These are phyloP conservation scores for Trachemys scripta DNA, from an alignment of 2,113 vertebrate genomes.

Conservation along the genomic window DNA sequence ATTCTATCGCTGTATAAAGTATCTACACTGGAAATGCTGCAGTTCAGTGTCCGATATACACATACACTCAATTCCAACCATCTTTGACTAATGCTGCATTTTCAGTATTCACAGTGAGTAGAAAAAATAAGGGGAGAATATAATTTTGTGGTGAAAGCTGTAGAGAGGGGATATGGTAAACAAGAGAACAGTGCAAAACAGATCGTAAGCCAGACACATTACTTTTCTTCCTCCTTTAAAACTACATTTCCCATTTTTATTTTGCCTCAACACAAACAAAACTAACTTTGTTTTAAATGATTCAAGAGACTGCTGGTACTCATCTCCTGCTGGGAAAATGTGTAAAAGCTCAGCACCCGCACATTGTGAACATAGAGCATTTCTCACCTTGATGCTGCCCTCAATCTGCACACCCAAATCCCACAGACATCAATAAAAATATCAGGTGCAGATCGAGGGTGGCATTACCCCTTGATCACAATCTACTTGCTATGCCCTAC, in stretches of 20 bases:
- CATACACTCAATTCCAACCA: background rate
- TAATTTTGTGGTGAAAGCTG: background rate
- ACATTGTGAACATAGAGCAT: background rate
- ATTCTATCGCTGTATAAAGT: background rate
- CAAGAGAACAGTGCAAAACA: background rate
- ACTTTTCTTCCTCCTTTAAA: background rate
- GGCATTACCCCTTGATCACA: background rate
- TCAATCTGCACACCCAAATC: background rate
- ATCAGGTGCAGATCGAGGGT: background rate
- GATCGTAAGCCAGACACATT: background rate
- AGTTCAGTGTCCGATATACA: background rate
- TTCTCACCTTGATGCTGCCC: background rate
- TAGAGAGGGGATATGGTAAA: background rate
- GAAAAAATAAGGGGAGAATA: background rate
- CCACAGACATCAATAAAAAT: background rate
- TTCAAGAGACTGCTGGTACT: accelerated
- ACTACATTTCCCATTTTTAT: background rate
- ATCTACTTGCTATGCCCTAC: background rate
- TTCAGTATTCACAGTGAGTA: background rate
- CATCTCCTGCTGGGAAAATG: background rate
- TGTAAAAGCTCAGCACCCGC: background rate
- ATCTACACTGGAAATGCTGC: background rate
- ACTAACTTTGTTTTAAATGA: background rate
- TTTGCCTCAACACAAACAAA: background rate
- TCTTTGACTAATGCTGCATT: background rate